These are phyloP conservation scores for Pardalotus punctatus DNA, from an alignment of 2,113 vertebrate species.

Conservation along the genomic window DNA sequence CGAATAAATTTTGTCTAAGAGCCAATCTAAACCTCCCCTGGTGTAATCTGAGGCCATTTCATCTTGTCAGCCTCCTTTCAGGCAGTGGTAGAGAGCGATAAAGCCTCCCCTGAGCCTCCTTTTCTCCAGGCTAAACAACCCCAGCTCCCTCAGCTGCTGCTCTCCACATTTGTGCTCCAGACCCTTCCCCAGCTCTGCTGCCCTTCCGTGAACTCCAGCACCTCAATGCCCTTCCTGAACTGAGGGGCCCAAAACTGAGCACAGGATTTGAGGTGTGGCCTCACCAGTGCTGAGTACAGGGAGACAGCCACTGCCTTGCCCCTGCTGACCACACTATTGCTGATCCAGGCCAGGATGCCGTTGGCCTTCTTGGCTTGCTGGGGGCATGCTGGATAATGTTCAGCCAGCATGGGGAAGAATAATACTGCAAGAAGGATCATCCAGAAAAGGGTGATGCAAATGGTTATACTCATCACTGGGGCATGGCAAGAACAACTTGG, in stretches of 20 bases:
- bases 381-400: background rate
- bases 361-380: too few species aligned
- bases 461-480: background rate
- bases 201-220: background rate
- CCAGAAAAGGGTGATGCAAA: background rate
- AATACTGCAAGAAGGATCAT: background rate
- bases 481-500: background rate
- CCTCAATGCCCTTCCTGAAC: background rate
- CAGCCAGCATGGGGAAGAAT: background rate
- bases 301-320: background rate
- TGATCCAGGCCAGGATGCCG: background rate
- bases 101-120: background rate
- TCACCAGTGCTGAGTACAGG: background rate
- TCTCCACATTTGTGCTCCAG: background rate
- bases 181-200: fast-evolving
- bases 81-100: background rate
- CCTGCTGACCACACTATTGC: background rate
- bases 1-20: background rate
- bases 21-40: background rate
- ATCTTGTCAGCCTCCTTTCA: background rate
- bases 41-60: background rate
- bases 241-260: background rate
- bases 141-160: background rate
- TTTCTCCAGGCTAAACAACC: background rate
- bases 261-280: background rate